A percentile compares a stretch with the other conserved stretches of the same genome.
These are phyloP conservation scores for Solen grandis DNA, from an alignment of 1,140 invertebrate species.

Conservation along the genomic window DNA sequence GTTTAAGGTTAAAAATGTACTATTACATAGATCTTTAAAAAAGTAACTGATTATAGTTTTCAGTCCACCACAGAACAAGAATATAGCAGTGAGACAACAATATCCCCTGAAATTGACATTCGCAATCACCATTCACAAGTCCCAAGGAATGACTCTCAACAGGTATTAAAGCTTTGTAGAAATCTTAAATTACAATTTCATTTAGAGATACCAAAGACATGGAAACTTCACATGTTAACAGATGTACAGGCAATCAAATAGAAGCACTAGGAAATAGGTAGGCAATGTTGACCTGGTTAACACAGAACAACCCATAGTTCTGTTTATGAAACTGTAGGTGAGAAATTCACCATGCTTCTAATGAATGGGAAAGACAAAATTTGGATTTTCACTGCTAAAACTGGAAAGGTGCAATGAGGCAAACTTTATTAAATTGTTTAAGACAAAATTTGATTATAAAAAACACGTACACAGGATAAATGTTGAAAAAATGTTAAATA, in stretches of 20 bases:
- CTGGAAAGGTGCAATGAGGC: background rate
- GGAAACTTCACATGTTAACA: background rate
- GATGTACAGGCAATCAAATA: background rate
- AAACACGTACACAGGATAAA: too few relatives aligned
- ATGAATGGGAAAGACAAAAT: background rate
- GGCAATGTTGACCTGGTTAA: background rate
- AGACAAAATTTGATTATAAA: background rate
- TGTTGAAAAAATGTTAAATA: too few relatives aligned
- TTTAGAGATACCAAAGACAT: background rate
- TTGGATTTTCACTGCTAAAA: background rate
- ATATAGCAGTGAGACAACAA: slow-evolving; percentile 14
- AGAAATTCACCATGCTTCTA: background rate
- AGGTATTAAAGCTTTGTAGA: background rate
- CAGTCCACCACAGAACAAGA: background rate
- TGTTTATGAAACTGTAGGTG: background rate
- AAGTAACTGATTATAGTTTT: slow-evolving; percentile 13
- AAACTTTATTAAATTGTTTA: background rate
- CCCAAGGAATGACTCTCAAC: slow-evolving; percentile 19
- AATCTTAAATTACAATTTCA: background rate
- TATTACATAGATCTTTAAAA: too few relatives aligned
- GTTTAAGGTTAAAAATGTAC: too few relatives aligned
- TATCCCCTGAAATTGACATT: slow-evolving; percentile 15
- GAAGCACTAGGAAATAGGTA: background rate
- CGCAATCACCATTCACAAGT: slow-evolving; percentile 26
- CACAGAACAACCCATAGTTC: background rate